Percentiles rank a stretch among this genome's conserved stretches.
These are phyloP conservation scores for Calameuta filiformis DNA, from an alignment of 2,888 invertebrate genomes.

Conservation along the genomic window DNA sequence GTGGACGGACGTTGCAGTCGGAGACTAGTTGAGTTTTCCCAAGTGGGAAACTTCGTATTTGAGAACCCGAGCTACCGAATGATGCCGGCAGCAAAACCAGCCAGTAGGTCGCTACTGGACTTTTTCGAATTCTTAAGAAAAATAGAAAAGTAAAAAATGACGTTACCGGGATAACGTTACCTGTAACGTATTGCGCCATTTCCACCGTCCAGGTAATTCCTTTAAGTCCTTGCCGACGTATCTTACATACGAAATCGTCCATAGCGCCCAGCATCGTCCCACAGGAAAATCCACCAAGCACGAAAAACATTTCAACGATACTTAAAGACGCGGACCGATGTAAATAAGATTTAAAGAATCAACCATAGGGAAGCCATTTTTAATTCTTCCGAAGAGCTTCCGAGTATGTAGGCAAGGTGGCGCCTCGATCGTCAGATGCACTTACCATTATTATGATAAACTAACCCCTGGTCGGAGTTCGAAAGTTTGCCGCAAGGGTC, in stretches of 20 bases:
- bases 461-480: fast-evolving
- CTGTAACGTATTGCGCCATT: not conserved
- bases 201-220: not conserved
- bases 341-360: not conserved
- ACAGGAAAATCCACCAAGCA: not conserved
- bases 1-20: not conserved
- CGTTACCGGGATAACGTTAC: not conserved
- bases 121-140: not conserved
- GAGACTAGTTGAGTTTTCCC: not conserved
- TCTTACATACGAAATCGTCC: not conserved
- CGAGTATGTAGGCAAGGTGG: too few relatives aligned
- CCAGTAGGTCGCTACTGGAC: not conserved
- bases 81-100: not conserved
- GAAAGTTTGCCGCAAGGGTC: not conserved
- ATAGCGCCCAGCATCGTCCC: not conserved
- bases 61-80: not conserved
- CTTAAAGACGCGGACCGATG: not conserved
- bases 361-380: not conserved
- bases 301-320: not conserved
- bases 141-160: not conserved
- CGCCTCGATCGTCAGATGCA: too few relatives aligned
- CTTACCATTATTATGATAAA: not conserved
- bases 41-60: not conserved
- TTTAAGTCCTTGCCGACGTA: not conserved
- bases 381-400: too few relatives aligned